Evolutionary conservation across 2,888 invertebrate species (phyloP).

Genomic region (Melangyna quadrimaculata): DNA sequence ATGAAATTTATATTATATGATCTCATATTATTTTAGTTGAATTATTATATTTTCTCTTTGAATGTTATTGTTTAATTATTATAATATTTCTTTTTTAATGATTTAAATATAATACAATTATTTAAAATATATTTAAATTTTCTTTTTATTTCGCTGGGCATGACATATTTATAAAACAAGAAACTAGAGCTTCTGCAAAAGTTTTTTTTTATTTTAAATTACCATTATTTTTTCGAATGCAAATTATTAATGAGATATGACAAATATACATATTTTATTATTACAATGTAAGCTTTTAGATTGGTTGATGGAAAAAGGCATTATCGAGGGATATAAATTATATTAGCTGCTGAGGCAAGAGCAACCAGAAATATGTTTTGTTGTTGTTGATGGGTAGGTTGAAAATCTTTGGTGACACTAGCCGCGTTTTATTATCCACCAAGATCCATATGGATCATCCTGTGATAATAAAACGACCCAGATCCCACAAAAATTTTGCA

Average conservation of each 20-base stretch:
- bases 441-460: no score
- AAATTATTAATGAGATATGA: not conserved
- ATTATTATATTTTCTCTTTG: conserved; percentile 31
- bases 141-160: conserved; percentile 51
- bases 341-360: no score
- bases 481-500: no score
- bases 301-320: no score
- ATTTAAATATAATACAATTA: conserved; percentile 25
- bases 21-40: conserved; percentile 48
- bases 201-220: not conserved
- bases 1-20: conserved; percentile 54
- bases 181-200: conserved; percentile 3
- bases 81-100: conserved; percentile 8
- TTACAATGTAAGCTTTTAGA: not conserved
- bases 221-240: not conserved
- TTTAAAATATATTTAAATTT: conserved; percentile 12
- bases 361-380: not conserved
- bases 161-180: conserved; percentile 22
- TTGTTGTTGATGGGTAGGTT: no score
- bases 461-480: no score
- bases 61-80: conserved; percentile 32
- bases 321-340: no score
- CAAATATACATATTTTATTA: not conserved
- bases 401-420: no score
- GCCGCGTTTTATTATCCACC: no score